Base-by-base conservation (phyloP, 2,888 invertebrate species). In the Drosophila buzzatii region DNA sequence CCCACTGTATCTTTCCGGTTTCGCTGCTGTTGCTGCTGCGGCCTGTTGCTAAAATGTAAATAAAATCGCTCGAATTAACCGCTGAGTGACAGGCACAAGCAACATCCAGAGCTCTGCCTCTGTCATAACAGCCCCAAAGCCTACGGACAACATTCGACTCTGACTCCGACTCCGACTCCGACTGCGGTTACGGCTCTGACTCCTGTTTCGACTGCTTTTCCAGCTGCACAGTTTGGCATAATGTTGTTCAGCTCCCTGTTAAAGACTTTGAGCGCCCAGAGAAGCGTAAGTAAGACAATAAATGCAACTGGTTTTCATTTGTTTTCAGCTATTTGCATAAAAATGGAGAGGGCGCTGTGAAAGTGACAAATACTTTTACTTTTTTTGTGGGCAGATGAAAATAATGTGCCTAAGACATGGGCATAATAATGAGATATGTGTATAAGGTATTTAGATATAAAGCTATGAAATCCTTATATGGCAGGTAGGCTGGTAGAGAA, bases 61-160 rank as follows among this genome's bases (percentile, higher is more conserved):
- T 84, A 84, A 78, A 84, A 81, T 78, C 84, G 89, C 89, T 83
- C 59, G 84, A 84, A 83, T 84, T 89, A 84, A 84, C 84, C 86
- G 84, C 84, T 84, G 84, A 84, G 81, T 89, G 84, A 89, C 89
- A 84, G 86, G 57, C 78, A 79, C 69, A 88, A 82, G 79, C 64
- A 65, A 60, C 73, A 85, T 44, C 66, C 62, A 56, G 42, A 56
- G 52, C 59, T 71, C 60, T 67, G 16, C 61, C 59, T 66, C 70
- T 73, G 55, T 27, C 82, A 87, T 76, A 82, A 79, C 72, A 79
- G 70, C 59, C 68, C 70, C 65, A 76, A 65, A 57, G 45, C 76
- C 5, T 14, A 56, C 2, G 10, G 8, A 31, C 27, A 47, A 47
- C 31, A 18, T 10, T 37, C 39, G 45, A 44, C 44, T 33, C 12